Conservation (phyloP, 2,113 vertebrate genomes). For the Hepsetus odoe region DNA sequence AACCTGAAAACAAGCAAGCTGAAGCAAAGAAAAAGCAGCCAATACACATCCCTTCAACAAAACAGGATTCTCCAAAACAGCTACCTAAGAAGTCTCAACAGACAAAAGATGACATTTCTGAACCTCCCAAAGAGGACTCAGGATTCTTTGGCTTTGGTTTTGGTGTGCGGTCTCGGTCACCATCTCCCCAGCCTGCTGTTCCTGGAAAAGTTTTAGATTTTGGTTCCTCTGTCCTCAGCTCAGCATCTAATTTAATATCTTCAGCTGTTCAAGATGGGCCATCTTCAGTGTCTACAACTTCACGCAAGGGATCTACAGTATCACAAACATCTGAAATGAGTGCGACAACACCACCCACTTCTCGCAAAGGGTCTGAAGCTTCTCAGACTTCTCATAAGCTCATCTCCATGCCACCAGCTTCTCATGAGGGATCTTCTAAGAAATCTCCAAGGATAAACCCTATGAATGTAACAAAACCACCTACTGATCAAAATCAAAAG, state of each 20-base stretch:
- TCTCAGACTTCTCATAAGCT: background rate
- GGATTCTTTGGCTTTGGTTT: constrained; percentile 80
- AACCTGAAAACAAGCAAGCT: constrained; percentile 66
- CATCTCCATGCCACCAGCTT: background rate
- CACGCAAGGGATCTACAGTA: constrained; percentile 70
- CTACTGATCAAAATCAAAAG: constrained; percentile 33
- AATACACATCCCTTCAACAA: background rate
- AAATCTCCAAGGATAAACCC: background rate
- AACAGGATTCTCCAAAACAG: constrained; percentile 54
- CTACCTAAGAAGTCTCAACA: constrained; percentile 52
- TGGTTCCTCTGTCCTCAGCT: constrained; percentile 73
- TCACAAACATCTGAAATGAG: constrained; percentile 57
- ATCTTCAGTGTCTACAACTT: constrained; percentile 59
- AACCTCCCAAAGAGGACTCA: constrained; percentile 66
- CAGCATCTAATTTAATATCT: constrained; percentile 75
- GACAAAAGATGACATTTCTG: constrained; percentile 65
- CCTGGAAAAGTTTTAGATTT: constrained; percentile 78
- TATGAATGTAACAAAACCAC: constrained; percentile 4
- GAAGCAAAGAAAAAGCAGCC: constrained; percentile 55
- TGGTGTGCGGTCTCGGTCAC: constrained; percentile 59
- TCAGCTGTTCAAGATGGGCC: constrained; percentile 73
- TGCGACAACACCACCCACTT: constrained; percentile 26
- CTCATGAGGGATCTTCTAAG: background rate
- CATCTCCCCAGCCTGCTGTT: constrained; percentile 50
- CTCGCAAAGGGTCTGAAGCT: constrained; percentile 57